phyloP scores from a whole-genome alignment of 2,113 vertebrate species.

The Labrus mixtus region DNA sequence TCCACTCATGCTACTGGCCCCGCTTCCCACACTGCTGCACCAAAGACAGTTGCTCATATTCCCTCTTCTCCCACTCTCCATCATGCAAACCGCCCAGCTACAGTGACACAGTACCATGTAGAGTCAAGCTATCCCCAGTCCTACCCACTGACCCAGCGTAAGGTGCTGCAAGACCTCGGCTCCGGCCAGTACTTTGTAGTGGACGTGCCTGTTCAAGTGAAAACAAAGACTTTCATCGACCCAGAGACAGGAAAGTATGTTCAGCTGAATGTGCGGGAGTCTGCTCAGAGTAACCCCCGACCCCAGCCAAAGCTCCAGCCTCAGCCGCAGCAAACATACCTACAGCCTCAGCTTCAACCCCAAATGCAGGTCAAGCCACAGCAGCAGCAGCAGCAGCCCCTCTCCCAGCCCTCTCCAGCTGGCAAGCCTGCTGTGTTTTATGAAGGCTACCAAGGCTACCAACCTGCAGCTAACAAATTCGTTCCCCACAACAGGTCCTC shows the following conservation, averaged over 20 bases:
- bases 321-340: slow-evolving; percentile 63
- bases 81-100: slow-evolving; percentile 57
- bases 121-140: slow-evolving; percentile 80
- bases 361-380: slow-evolving; percentile 43
- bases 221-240: slow-evolving; percentile 95
- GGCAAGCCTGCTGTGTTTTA: slow-evolving; percentile 80
- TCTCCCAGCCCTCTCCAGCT: slow-evolving; percentile 29
- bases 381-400: slow-evolving; percentile 40
- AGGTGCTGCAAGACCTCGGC: slow-evolving; percentile 93
- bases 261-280: slow-evolving; percentile 89
- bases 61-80: slow-evolving; percentile 71
- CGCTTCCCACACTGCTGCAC: slow-evolving; percentile 44
- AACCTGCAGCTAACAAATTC: slow-evolving; percentile 81
- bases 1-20: slow-evolving; percentile 45
- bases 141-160: slow-evolving; percentile 88
- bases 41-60: slow-evolving; percentile 63
- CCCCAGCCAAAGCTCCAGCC: slow-evolving; percentile 51
- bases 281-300: slow-evolving; percentile 69
- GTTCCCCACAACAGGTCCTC: slow-evolving; percentile 81
- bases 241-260: slow-evolving; percentile 95
- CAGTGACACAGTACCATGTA: slow-evolving; percentile 79
- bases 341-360: slow-evolving; percentile 52
- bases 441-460: slow-evolving; percentile 82
- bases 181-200: slow-evolving; percentile 95
- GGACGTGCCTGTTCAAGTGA: slow-evolving; percentile 90